Evolutionary conservation across 2,113 vertebrate genomes (phyloP).

Genomic region (Dendrocopos noguchii): DNA sequence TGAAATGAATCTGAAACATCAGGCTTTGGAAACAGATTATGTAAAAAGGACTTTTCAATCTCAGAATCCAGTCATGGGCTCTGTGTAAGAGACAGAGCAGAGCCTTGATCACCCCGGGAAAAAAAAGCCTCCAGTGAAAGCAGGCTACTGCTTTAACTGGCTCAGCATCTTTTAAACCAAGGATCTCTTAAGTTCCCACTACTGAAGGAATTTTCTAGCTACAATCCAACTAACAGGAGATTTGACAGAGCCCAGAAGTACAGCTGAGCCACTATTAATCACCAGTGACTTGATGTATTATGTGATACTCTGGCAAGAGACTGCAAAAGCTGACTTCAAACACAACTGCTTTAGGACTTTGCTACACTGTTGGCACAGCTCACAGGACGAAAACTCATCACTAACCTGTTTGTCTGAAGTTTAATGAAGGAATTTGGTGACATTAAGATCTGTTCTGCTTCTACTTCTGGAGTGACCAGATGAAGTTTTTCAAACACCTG

Average conservation of each 20-base stretch:
- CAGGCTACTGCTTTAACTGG: background rate
- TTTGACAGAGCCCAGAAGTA: background rate
- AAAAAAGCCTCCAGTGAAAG: background rate
- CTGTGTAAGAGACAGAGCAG: background rate
- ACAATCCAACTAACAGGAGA: background rate
- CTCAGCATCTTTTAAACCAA: background rate
- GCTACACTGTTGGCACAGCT: background rate
- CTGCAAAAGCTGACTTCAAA: background rate
- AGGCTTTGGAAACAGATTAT: background rate
- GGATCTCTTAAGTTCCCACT: background rate
- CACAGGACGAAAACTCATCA: background rate
- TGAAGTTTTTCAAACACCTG: constrained; percentile 93
- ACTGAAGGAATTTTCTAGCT: background rate
- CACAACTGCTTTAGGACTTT: background rate
- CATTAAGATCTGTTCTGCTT: constrained; percentile 85
- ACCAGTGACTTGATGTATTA: background rate
- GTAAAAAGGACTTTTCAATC: constrained; percentile 6
- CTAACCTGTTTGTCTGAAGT: constrained; percentile 82
- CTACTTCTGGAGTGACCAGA: constrained; percentile 82
- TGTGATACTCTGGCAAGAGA: background rate
- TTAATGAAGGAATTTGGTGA: constrained; percentile 80
- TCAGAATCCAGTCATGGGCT: background rate
- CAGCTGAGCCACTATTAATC: background rate
- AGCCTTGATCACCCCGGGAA: background rate
- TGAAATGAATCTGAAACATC: background rate